A percentile compares a stretch with the other conserved stretches of the same genome.
phyloP scores from a whole-genome alignment of 2,113 vertebrate genomes.

The Casuarius casuarius region DNA sequence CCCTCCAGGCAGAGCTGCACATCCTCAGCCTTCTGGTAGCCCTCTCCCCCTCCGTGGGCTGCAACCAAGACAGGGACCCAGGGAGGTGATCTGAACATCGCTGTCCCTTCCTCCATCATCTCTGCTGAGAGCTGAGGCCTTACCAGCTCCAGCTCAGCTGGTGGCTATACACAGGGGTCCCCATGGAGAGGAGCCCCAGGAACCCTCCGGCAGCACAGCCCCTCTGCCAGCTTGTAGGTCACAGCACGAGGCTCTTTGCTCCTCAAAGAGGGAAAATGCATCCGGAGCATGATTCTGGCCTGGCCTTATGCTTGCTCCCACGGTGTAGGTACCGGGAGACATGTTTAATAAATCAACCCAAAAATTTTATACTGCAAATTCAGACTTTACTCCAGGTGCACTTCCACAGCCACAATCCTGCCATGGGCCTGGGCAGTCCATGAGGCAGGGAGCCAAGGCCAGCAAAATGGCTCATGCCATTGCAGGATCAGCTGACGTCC shows the following conservation, averaged over 20 bases:
- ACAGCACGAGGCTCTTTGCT: neutral
- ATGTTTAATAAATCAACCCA: too few species aligned
- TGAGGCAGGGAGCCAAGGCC: too few species aligned
- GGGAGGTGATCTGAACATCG: neutral
- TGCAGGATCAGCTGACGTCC: neutral
- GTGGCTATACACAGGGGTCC: neutral
- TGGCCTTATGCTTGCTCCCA: too few species aligned
- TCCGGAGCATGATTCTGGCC: neutral
- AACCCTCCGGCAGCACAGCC: neutral
- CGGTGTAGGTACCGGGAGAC: too few species aligned
- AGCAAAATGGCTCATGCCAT: neutral
- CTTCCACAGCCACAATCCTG: too few species aligned
- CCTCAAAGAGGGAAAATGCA: neutral
- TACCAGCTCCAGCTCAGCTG: too few species aligned
- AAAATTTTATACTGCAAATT: too few species aligned
- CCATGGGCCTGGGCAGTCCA: too few species aligned
- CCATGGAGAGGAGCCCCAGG: neutral
- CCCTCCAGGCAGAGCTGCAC: too few species aligned
- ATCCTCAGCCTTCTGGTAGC: too few species aligned
- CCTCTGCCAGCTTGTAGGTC: neutral
- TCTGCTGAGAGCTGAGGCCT: neutral
- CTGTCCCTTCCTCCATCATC: neutral
- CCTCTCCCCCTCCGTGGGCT: neutral
- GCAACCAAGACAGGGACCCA: neutral
- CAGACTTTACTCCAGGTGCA: too few species aligned